Evolutionary conservation across 2,888 invertebrate species (phyloP), one percentile per base, ranked within the genome.

Genomic region (Andrena praecox): DNA sequence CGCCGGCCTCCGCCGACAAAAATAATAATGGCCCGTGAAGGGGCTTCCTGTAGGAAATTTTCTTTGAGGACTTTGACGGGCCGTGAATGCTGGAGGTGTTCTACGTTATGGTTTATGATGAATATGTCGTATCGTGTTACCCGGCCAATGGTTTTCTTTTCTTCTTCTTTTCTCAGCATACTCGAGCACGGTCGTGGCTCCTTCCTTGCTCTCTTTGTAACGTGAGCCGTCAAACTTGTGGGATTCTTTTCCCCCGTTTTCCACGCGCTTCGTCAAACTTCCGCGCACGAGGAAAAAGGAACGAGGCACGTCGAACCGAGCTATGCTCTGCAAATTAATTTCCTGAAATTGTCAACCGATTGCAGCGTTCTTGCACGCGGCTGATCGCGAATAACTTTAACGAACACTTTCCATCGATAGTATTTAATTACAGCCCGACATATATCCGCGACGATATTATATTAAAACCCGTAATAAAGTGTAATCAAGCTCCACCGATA

Each of bases 81-180:
- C 83, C 80, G 73, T 92, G 91, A 92, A 91, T 92, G 87, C 89
- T 86, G 81, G 85, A 89, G 88, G 90, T 89, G 91, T 90, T 89
- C 88, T 80, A 86, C 90, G 91, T 92, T 91, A 92, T 91, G 91
- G 90, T 89, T 91, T 91, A 91, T 92, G 91, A 92, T 92, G 91
- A 92, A 92, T 92, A 91, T 88, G 88, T 89, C 90, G 91, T 92
- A 90, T 92, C 91, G 88, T 82, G 90, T 92, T 92, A 91, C 91
- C 48, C 84, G 84, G 67, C 80, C 83, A 63, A 85, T 84, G 79
- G 72, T 87, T 82, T 74, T 77, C 87, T 85, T 74, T 76, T 68
- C 72, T 66, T 73, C 72, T 80, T 76, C 78, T 82, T 70, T 35
- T 33, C 35, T 64, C 48, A 20, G 31, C 54, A 31, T 29, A 56